These are phyloP conservation scores for Brachyhypopomus gauderio DNA, from an alignment of 2,113 vertebrate species.

Conservation along the genomic window DNA sequence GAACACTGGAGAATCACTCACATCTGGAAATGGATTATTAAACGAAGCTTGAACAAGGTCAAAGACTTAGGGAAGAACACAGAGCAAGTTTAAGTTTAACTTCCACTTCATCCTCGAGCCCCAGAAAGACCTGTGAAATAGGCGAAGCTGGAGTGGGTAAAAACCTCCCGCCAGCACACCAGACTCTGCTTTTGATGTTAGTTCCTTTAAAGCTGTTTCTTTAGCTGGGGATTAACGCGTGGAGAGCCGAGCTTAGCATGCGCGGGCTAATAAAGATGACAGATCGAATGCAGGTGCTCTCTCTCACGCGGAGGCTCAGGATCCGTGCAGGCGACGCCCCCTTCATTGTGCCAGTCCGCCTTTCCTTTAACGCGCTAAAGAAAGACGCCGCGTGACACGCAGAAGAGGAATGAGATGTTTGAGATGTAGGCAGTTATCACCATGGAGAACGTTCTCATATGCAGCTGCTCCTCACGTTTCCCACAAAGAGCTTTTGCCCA, in stretches of 20 bases:
- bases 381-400: constrained; percentile 66
- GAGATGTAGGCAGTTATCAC: constrained; percentile 16
- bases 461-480: not conserved
- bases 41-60: constrained; percentile 75
- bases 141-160: constrained; percentile 75
- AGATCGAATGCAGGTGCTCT: constrained; percentile 80
- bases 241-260: constrained; percentile 78
- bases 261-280: constrained; percentile 81
- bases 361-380: constrained; percentile 65
- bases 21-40: constrained; percentile 72
- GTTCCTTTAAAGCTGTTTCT: constrained; percentile 83
- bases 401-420: constrained; percentile 57
- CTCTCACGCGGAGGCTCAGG: constrained; percentile 66
- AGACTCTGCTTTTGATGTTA: constrained; percentile 82
- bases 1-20: constrained; percentile 56
- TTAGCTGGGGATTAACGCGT: constrained; percentile 80
- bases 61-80: constrained; percentile 75
- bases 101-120: constrained; percentile 75
- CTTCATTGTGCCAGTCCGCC: constrained; percentile 74
- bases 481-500: not conserved
- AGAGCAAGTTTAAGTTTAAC: constrained; percentile 78
- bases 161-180: constrained; percentile 76
- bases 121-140: constrained; percentile 77
- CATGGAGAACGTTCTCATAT: constrained; percentile 13
- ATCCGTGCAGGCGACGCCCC: constrained; percentile 69